Base-by-base conservation (phyloP, 1,140 invertebrate species). In the Ruditapes philippinarum region DNA sequence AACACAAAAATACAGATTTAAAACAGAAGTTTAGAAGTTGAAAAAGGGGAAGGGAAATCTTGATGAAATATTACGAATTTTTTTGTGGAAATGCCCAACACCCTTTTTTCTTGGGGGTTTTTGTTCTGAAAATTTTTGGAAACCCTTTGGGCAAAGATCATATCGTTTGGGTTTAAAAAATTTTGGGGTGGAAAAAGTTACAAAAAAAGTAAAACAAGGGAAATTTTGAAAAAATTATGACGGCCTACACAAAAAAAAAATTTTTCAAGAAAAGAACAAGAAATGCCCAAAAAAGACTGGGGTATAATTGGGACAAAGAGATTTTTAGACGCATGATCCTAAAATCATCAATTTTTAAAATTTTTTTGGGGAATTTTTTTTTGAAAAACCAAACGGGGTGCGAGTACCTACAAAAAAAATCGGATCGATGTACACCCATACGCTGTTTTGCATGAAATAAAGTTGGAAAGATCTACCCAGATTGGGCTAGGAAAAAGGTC, bases 251-350 rank as follows among this genome's bases (percentile, higher is more conserved):
- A 84, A 84, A 25, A 84, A 84, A n/a, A 68, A 49, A 36, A 84
- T 84, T 62, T 45, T 19, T 33, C 73, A n/a, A n/a, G n/a, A n/a
- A n/a, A n/a, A n/a, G n/a, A n/a, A 65, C 28, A 84, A 84, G 25
- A 70, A 84, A 28, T 84, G 81, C 31, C 62, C 62, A n/a, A n/a
- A 33, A 22, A 12, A 19, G 81, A 84, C 2, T 84, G 81, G 81
- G 81, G 81, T 17, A 49, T 51, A 49, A 49, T 84, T 0, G n/a
- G 36, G 36, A 19, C 36, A 36, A 7, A n/a, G 22, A 45, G 28
- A 70, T 49, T 40, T 22, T 5, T 51, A 17, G 25, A 84, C 25
- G 3, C n/a, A 42, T 33, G 36, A 51, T 19, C 0, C 22, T 84
- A 84, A 84, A 19, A 33, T 84, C 1, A 17, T 1, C 19, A 65